Conservation (phyloP, 2,888 invertebrate species). For the Nomada fucata region DNA sequence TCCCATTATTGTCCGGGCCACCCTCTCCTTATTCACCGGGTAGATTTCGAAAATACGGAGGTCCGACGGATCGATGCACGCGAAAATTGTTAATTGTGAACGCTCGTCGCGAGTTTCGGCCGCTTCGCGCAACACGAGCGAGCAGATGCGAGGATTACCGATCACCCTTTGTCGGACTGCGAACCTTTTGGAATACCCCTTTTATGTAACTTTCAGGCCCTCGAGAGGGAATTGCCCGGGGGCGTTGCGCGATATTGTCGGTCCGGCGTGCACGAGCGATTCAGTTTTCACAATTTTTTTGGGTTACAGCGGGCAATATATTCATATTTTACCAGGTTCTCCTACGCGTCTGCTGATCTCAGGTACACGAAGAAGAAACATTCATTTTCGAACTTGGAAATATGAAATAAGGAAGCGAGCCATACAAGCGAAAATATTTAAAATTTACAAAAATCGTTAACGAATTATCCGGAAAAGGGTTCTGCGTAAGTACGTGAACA, state of each 20-base stretch:
- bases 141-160: conserved; percentile 52
- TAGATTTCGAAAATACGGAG: not conserved
- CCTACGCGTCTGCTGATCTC: no score
- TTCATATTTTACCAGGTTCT: no score
- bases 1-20: not conserved
- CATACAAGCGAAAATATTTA: no score
- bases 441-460: no score
- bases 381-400: no score
- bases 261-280: no score
- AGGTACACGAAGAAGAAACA: no score
- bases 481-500: no score
- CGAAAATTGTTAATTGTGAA: conserved; percentile 12
- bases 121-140: conserved; percentile 50
- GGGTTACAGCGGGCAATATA: not conserved
- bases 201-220: conserved; percentile 35
- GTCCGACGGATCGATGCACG: not conserved
- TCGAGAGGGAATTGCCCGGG: conserved; percentile 1
- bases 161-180: conserved; percentile 30
- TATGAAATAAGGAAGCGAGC: no score
- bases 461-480: no score
- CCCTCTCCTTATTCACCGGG: not conserved
- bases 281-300: not conserved
- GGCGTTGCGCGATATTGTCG: not conserved
- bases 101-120: not conserved
- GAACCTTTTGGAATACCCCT: conserved; percentile 31